Conservation (phyloP, 2,113 vertebrate species). For the Dromiciops gliroides region DNA sequence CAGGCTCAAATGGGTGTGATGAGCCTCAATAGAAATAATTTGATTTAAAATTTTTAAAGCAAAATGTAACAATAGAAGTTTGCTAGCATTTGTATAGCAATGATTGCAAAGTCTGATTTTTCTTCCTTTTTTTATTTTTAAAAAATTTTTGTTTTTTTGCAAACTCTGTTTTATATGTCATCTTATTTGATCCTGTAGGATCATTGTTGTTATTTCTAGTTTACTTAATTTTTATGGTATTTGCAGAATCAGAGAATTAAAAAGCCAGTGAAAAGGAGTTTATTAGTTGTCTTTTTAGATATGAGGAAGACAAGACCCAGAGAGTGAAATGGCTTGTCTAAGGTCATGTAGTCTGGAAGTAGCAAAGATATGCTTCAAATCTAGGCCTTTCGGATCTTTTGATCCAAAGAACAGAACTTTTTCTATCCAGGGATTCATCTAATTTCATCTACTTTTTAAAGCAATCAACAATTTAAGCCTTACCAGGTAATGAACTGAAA, state of each 20-base stretch:
- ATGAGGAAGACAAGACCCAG: background rate
- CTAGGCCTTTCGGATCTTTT: background rate
- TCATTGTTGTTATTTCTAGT: background rate
- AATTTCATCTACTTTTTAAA: too few species aligned
- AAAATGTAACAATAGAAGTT: background rate
- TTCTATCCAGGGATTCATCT: background rate
- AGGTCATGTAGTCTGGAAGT: background rate
- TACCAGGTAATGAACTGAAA: background rate
- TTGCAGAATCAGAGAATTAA: background rate
- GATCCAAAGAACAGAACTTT: background rate
- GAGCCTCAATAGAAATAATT: background rate
- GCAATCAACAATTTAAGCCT: background rate
- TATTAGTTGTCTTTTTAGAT: background rate
- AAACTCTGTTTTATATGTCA: too few species aligned
- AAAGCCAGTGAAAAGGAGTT: background rate
- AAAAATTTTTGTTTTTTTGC: too few species aligned
- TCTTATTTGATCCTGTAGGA: background rate
- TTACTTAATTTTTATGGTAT: background rate
- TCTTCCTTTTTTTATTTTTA: too few species aligned
- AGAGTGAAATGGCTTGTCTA: background rate
- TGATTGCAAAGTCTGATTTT: slow-evolving; percentile 10
- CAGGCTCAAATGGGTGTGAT: background rate
- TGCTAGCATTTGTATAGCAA: background rate
- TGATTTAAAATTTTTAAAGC: background rate
- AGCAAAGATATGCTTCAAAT: background rate